Base-by-base conservation (phyloP, 2,113 vertebrate genomes). In the Vidua chalybeata region DNA sequence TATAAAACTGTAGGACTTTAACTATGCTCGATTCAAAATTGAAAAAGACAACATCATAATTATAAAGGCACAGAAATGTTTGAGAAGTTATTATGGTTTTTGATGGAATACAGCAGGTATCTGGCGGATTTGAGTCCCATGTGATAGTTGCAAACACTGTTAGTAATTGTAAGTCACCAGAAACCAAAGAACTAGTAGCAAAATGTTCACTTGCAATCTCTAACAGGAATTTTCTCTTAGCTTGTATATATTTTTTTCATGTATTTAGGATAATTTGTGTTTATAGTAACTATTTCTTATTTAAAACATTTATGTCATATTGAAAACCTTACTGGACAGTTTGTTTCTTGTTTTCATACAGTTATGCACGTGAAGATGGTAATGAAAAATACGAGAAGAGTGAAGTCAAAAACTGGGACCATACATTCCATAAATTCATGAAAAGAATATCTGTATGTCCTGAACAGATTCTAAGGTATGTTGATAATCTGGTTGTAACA, bases 301-400 rank as follows among this genome's bases (percentile, higher is more conserved):
- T 74, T 83, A 56, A 90, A 67, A n/a, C 54, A 31, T 28, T 33
- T 11, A 19, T 30, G 30, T 21, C 11, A 0, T 64, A 45, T 46
- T 63, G 43, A 59, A 86, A 73, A 51, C 9, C 14, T 46, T 30
- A 39, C 1, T 83, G 55, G 46, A 51, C 43, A 11, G 41, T 64
- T 84, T 96, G 11, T 71, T 79, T 52, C 64, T 37, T 96, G 4
- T 64, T 92, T 45, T 67, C 45, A 75, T 76, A 12, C 23, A 98
- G 98, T 86, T 94, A 93, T 95, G 63, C 86, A 69, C 66, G 78
- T 84, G 96, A 95, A 83, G 76, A 68, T 71, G 89, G 61, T 46
- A 66, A 56, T 77, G 98, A 99, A 96, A 96, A 97, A 62, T 99
- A 99, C 10, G 98, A 99, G 97, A 99, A 98, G 91, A 94, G 96